Base-by-base conservation (phyloP, 2,888 invertebrate species). In the Patella caerulea region DNA sequence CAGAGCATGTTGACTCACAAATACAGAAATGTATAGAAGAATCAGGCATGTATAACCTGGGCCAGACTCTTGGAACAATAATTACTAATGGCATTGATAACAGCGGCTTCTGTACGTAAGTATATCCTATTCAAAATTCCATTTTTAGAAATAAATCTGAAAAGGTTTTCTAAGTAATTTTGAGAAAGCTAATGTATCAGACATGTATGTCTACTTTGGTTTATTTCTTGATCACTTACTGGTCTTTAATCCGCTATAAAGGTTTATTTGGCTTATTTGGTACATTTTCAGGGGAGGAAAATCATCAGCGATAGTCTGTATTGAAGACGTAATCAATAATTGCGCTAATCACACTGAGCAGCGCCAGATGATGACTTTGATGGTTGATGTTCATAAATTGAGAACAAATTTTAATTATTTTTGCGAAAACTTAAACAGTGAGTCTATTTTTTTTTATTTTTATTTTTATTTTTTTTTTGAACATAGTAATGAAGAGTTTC, bases 1-100 rank as follows among this genome's bases (percentile, higher is more conserved):
- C 65, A 65, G 24, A 65, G 12, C 19, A n/a, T 11, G 24, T 65
- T 24, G 65, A 65, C 0, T 11, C 19, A 24, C 19, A 24, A 14
- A 24, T 65, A 65, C 65, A 65, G 65, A 65, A 11, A 65, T 65
- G 65, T 65, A 65, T 65, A 65, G 65, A 65, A 65, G 65, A 65
- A 24, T 65, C 65, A 19, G 65, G 65, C 19, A 19, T 65, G 65
- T 65, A 65, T 65, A 65, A 65, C 17, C 19, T 65, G 24, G 24
- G 24, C 19, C 24, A 65, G 19, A 65, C 65, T 12, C 19, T 65
- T 4, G 65, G 65, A 24, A 12, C 65, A 3, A 24, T 65, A 3
- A 24, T 65, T 9, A 11, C 24, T 24, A 24, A 65, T 65, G 65
- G 65, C 24, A 65, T 19, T 24, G 19, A 24, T 12, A 24, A 65